Conservation (phyloP, 64 coral and sea anemone species). For the Actinia tenebrosa region DNA sequence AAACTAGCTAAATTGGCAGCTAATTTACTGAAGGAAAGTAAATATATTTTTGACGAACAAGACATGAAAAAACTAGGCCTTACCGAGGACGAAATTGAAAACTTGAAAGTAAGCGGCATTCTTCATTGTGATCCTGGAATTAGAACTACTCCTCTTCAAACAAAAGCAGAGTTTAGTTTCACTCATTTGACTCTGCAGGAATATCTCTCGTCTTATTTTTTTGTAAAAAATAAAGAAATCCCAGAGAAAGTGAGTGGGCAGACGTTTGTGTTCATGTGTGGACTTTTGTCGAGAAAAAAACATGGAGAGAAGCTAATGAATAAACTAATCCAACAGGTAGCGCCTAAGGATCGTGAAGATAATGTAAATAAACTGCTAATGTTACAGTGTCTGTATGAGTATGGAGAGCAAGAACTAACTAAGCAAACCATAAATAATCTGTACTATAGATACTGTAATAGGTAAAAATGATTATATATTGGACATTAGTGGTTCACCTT, state of each 20-base stretch:
- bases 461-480: neutral
- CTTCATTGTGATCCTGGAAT: neutral
- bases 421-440: neutral
- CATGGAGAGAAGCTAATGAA: neutral
- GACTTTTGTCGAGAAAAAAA: neutral
- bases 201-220: neutral
- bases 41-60: neutral
- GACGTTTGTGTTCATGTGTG: neutral
- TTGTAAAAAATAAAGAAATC: neutral
- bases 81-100: neutral
- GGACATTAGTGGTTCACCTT: neutral
- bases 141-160: neutral
- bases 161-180: neutral
- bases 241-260: neutral
- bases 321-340: neutral
- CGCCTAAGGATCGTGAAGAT: neutral
- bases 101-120: neutral
- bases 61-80: neutral
- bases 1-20: neutral
- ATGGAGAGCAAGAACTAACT: neutral
- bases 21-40: neutral
- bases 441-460: neutral
- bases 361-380: neutral
- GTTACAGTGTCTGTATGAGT: neutral
- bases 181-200: neutral